Percentiles rank a stretch among this genome's conserved stretches.
These are phyloP conservation scores for Cavia porcellus DNA, from an alignment of 2,113 vertebrate genomes.

Conservation along the genomic window DNA sequence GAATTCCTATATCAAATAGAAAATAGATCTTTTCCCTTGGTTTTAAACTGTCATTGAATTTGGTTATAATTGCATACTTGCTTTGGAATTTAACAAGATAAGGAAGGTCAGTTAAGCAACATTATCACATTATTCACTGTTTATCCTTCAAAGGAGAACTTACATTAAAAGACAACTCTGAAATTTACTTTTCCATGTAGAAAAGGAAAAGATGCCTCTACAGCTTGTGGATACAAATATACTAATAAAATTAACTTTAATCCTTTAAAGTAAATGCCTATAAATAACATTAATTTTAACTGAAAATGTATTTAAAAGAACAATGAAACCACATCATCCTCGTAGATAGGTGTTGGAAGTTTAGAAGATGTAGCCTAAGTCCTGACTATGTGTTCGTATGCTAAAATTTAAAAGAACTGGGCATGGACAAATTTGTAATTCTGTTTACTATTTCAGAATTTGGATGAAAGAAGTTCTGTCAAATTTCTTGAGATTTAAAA, in stretches of 20 bases:
- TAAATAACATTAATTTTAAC: conserved; percentile 73
- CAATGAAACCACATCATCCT: conserved; percentile 56
- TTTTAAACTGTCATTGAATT: background rate
- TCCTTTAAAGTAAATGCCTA: conserved; percentile 74
- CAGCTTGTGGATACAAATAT: conserved; percentile 56
- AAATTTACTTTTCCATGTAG: background rate
- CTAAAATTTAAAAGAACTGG: background rate
- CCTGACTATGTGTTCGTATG: background rate
- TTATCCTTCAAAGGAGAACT: conserved; percentile 72
- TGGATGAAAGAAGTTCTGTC: conserved; percentile 49
- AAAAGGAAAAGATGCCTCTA: conserved; percentile 62
- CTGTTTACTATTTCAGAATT: background rate
- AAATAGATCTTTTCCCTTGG: background rate
- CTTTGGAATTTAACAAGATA: conserved; percentile 69
- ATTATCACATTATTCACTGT: conserved; percentile 11
- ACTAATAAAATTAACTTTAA: conserved; percentile 79
- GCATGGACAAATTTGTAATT: background rate
- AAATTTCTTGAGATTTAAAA: conserved; percentile 48
- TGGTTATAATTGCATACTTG: background rate
- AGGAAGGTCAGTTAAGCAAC: conserved; percentile 55
- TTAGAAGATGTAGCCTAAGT: background rate
- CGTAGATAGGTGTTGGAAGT: conserved; percentile 70
- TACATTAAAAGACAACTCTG: conserved; percentile 60
- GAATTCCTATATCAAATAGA: background rate
- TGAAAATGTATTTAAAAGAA: conserved; percentile 48